These are phyloP conservation scores for Belgica antarctica DNA, from an alignment of 2,888 invertebrate species.

Conservation along the genomic window DNA sequence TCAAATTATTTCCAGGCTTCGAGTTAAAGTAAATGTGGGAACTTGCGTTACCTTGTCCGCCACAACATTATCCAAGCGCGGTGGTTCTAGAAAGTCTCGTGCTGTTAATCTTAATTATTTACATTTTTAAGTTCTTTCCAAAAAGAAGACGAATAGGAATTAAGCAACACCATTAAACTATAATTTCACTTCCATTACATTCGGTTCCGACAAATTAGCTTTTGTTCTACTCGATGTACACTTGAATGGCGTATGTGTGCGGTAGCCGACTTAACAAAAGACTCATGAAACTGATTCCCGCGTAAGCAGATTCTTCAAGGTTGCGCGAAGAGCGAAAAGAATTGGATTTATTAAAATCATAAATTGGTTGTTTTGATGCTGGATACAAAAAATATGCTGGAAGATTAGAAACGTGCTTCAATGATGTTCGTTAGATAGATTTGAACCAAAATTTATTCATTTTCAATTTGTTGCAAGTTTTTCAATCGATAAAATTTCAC, in stretches of 20 bases:
- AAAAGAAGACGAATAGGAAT: neutral
- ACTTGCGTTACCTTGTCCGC: neutral
- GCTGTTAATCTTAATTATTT: conserved; percentile 28
- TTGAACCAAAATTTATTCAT: no score
- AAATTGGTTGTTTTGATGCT: no score
- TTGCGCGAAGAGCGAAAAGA: neutral
- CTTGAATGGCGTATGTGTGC: neutral
- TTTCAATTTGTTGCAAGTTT: no score
- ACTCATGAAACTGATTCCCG: neutral
- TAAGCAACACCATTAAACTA: neutral
- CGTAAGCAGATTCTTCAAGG: neutral
- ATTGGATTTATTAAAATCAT: conserved; percentile 3
- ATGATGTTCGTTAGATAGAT: no score
- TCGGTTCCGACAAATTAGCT: neutral
- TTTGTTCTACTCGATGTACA: no score
- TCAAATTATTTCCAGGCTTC: conserved; percentile 35
- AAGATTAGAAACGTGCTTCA: no score
- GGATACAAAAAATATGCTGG: no score
- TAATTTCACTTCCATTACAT: neutral
- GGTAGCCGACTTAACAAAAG: neutral
- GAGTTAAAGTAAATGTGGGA: conserved; percentile 24
- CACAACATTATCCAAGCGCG: neutral
- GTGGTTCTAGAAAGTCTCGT: conserved; percentile 30
- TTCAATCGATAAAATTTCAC: no score
- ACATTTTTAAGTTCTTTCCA: neutral